Evolutionary conservation across 2,888 invertebrate species (phyloP), one percentile per base, ranked within the genome.

Genomic region (Epinotia brunnichana): DNA sequence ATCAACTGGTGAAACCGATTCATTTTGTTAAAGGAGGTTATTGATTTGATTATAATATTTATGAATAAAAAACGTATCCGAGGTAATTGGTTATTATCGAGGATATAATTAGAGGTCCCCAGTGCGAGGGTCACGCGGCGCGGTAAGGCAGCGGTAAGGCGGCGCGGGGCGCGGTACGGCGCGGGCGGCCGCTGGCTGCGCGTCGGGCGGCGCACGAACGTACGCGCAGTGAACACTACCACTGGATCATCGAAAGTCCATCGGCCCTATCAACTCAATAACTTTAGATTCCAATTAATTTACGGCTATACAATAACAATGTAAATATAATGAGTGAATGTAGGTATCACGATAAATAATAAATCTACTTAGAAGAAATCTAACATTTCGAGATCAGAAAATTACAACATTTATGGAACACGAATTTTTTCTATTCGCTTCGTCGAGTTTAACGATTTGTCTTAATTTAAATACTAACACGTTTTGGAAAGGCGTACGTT

Each of bases 231-330:
- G 66, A 77, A 75, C 81, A 83, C 83, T 87, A 84, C 84, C 89
- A 87, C 86, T 89, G 90, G 88, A 87, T 87, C 92, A 92, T 92
- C 79, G 92, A 92, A 92, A 92, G 92, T 92, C 91, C 92, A 93
- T 92, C 93, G 93, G 93, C 92, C 82, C 82, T 88, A 89, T 89
- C 90, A 90, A 87, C 88, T 88, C 89, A 86, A 91, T 86, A 83
- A 89, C 86, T n/a, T n/a, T n/a, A 81, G 80, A 91, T 91, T 85
- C 76, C 85, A 91, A 91, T 87, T 86, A 86, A 81, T 79, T 85
- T 87, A 90, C 86, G 81, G 83, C 89, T 90, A 91, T 89, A 90
- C 88, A 89, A 85, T 90, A 91, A 91, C 90, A 90, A 91, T 90
- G 89, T 90, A 90, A 89, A 89, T 88, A 87, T 87, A 84, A 48